These are phyloP conservation scores for Pavo muticus DNA, from an alignment of 2,113 vertebrate genomes.

Conservation along the genomic window DNA sequence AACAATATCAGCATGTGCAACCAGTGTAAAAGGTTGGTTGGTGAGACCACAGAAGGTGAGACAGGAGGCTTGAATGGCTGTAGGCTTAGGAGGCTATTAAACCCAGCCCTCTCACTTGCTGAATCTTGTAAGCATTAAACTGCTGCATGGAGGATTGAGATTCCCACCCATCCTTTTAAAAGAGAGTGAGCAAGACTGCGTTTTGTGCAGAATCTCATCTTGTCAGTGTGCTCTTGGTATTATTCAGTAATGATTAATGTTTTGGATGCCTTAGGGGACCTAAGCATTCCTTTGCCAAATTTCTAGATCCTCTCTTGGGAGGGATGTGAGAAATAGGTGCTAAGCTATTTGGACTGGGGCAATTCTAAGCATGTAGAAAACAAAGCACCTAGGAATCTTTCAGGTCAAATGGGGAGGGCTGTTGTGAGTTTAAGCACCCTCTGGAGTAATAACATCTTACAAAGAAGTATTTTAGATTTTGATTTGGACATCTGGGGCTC, in stretches of 20 bases:
- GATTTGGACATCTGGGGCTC: not conserved
- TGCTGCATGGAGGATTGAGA: not conserved
- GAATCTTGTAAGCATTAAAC: not conserved
- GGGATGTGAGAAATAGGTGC: constrained; percentile 32
- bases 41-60: not conserved
- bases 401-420: not conserved
- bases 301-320: constrained; percentile 54
- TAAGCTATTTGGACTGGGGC: not conserved
- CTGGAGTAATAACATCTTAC: not conserved
- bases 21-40: not conserved
- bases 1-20: not conserved
- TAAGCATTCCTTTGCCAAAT: constrained; percentile 32
- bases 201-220: not conserved
- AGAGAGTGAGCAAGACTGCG: not conserved
- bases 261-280: constrained; percentile 26
- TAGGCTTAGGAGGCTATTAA: not conserved
- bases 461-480: not conserved
- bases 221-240: not conserved
- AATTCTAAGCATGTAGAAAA: constrained; percentile 47
- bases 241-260: constrained; percentile 26
- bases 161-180: constrained; percentile 8
- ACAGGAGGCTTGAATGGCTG: not conserved
- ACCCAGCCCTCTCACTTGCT: not conserved
- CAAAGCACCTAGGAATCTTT: constrained; percentile 1
- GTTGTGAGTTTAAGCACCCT: not conserved